A percentile compares a stretch with the other conserved stretches of the same genome.
phyloP scores from a whole-genome alignment of 2,888 invertebrate genomes.

The Drosophila hawaiiensis region DNA sequence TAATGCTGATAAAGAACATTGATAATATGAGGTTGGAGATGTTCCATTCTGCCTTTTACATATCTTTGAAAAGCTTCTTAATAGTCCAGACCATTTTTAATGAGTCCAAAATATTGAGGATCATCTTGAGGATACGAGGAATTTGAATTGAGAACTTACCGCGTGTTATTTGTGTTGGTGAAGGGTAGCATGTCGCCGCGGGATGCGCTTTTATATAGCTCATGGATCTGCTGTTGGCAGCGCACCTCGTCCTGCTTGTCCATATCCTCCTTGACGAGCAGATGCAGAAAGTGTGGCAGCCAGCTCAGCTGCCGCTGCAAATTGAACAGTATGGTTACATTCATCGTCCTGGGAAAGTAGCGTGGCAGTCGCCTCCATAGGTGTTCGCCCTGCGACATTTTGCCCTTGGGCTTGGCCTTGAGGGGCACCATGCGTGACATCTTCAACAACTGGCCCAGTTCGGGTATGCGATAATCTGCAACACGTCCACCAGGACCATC shows the following conservation, averaged over 20 bases:
- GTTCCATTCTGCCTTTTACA: not conserved
- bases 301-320: constrained; percentile 92
- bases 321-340: constrained; percentile 95
- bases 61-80: not conserved
- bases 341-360: constrained; percentile 95
- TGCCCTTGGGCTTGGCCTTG: constrained; percentile 85
- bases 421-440: constrained; percentile 92
- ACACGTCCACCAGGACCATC: constrained; percentile 98
- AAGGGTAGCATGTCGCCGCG: constrained; percentile 93
- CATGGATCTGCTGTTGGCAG: constrained; percentile 94
- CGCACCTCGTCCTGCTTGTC: constrained; percentile 94
- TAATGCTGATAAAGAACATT: not conserved
- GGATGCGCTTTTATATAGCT: constrained; percentile 92
- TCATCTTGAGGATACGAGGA: not conserved
- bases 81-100: not conserved
- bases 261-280: constrained; percentile 93
- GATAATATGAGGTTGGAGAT: not conserved
- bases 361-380: constrained; percentile 91
- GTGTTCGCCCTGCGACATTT: constrained; percentile 88
- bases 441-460: constrained; percentile 95
- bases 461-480: constrained; percentile 94
- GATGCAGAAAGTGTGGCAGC: constrained; percentile 91
- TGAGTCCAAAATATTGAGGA: not conserved
- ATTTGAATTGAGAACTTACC: constrained; percentile 83
- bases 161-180: constrained; percentile 86